These are phyloP conservation scores for Sminthopsis crassicaudata DNA, from an alignment of 2,113 vertebrate species.

Conservation along the genomic window DNA sequence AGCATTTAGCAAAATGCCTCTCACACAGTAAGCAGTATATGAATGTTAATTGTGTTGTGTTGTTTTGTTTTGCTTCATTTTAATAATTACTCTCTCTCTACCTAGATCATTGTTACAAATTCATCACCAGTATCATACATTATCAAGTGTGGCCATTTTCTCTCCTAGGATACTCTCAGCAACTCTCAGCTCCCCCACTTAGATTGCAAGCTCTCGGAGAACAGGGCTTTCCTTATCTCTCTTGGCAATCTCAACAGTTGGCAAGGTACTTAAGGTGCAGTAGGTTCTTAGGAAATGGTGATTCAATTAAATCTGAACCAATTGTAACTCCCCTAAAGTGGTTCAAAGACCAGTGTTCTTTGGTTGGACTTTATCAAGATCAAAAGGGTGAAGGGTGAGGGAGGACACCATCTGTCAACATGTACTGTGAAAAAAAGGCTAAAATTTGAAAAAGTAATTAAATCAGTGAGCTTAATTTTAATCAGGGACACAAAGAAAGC, in stretches of 20 bases:
- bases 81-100: background rate
- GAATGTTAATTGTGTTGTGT: background rate
- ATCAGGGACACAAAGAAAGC: background rate
- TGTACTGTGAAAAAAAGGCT: background rate
- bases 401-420: background rate
- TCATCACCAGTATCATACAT: background rate
- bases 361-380: background rate
- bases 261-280: background rate
- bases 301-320: background rate
- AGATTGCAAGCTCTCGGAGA: background rate
- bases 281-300: background rate
- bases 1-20: background rate
- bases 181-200: background rate
- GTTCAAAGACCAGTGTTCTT: background rate
- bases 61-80: background rate
- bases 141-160: background rate
- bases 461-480: background rate
- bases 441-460: background rate
- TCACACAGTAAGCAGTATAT: background rate
- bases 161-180: background rate
- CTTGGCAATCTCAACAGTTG: background rate
- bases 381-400: background rate
- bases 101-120: background rate
- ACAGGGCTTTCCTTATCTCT: background rate
- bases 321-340: background rate